Evolutionary conservation across 2,113 vertebrate genomes (phyloP).

Genomic region (Miniopterus natalensis): DNA sequence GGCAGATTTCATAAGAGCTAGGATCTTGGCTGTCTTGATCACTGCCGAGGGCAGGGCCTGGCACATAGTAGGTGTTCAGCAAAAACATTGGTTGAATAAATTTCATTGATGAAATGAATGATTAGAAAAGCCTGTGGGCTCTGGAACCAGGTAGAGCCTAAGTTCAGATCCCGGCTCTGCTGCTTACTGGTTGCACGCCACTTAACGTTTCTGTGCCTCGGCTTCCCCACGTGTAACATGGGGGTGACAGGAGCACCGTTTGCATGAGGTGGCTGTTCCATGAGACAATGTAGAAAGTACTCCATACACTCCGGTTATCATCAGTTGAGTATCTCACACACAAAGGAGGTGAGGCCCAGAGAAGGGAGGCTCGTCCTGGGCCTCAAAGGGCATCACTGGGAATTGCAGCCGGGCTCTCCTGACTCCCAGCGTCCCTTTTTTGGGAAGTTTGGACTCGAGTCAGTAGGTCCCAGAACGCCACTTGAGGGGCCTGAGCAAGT

Average conservation of each 20-base stretch:
- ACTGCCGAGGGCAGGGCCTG: not conserved
- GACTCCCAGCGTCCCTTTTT: not conserved
- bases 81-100: not conserved
- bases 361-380: not conserved
- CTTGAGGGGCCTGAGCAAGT: not conserved
- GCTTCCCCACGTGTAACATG: not conserved
- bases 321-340: not conserved
- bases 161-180: not conserved
- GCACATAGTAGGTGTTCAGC: not conserved
- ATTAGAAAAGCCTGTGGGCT: too few species aligned
- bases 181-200: not conserved
- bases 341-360: not conserved
- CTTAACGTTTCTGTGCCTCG: not conserved
- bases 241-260: not conserved
- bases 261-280: not conserved
- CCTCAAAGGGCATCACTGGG: not conserved
- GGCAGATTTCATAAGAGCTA: not conserved
- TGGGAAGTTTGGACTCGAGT: not conserved
- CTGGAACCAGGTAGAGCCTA: not conserved
- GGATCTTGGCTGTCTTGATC: not conserved
- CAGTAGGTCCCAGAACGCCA: not conserved
- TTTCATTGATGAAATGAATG: not conserved
- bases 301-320: accelerated
- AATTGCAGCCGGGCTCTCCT: accelerated
- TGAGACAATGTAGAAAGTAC: not conserved